Base-by-base conservation (phyloP, 2,888 invertebrate species). In the Trichogramma dendrolimi region DNA sequence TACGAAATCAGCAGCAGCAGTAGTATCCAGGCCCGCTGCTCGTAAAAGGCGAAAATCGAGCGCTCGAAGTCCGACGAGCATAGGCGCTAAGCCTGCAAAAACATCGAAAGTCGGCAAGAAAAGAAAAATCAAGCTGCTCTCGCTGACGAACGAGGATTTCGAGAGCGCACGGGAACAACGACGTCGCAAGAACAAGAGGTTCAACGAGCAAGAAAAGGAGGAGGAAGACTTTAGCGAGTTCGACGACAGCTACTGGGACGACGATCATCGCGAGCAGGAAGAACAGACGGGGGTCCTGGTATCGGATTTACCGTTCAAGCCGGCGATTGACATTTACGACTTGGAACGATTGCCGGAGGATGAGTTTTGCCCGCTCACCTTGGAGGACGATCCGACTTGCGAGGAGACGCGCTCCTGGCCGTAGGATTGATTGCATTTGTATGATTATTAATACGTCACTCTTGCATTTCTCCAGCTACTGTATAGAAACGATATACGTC, bases 361-460 rank as follows among this genome's bases (percentile, higher is more conserved):
- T 4, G 79, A 79, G 63, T 79, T 73, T 60, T 79, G 79, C 64
- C 79, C 79, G 10, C 61, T 78, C 65, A 73, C 69, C 44, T 67
- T 73, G 50, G 76, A 77, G 6, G 74, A 78, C 46, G 76, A 76
- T 61, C 57, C 61, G 4, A 55, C 53, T 10, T 65, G 63, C 41
- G 61, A 63, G 10, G 61, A 61, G 46, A 55, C 47, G 4, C 52
- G 54, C 4, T 2, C 51, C 43, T 65, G 65, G 63, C 50, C 65
- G 27, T 65, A 58, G 8, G 27, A 27, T 27, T 27, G 27, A 27
- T 27, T 27, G 27, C 27, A 27, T 27, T 27, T 27, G 27, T 27
- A 27, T 27, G 3, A 27, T 27, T 27, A 27, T 2, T 27, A 27
- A 27, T 27, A 27, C 27, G 27, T 27, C 27, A 27, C 27, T 27